Percentiles rank a stretch among this genome's conserved stretches.
Evolutionary conservation across 2,888 invertebrate genomes (phyloP).

Genomic region (Calephelis perditalis): DNA sequence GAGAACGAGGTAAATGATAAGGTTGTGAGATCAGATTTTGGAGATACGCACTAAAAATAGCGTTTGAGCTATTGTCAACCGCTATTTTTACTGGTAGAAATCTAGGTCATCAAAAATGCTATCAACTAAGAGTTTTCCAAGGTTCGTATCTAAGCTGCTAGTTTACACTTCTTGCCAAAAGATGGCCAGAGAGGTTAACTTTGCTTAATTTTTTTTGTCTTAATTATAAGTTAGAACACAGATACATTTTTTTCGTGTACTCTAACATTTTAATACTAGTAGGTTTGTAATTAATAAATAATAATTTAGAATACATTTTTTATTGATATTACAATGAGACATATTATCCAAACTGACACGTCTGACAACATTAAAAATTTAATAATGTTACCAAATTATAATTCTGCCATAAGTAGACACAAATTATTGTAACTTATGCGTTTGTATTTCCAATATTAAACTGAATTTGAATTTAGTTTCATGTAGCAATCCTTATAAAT

Average conservation of each 20-base stretch:
- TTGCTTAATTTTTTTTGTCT: too few species aligned
- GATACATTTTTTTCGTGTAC: too few species aligned
- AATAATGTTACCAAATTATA: background rate
- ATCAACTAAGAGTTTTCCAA: constrained; percentile 35
- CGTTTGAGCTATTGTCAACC: constrained; percentile 71
- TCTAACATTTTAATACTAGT: too few species aligned
- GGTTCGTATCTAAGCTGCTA: constrained; percentile 36
- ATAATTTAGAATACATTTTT: too few species aligned
- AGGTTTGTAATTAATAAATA: too few species aligned
- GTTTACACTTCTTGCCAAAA: constrained; percentile 28
- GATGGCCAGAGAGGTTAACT: constrained; percentile 33
- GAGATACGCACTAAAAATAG: constrained; percentile 73
- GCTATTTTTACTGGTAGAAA: constrained; percentile 72
- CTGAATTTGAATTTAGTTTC: too few species aligned
- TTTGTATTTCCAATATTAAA: too few species aligned
- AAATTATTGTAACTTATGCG: too few species aligned
- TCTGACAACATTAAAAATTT: background rate
- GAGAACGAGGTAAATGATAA: constrained; percentile 46
- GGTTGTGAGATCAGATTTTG: constrained; percentile 56
- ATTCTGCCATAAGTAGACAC: background rate
- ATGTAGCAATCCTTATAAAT: too few species aligned
- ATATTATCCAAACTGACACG: background rate
- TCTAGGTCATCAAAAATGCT: constrained; percentile 62
- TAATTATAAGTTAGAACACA: too few species aligned
- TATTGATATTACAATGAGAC: too few species aligned